Base-by-base conservation (phyloP, 2,888 invertebrate species). In the Gnatocerus cornutus region DNA sequence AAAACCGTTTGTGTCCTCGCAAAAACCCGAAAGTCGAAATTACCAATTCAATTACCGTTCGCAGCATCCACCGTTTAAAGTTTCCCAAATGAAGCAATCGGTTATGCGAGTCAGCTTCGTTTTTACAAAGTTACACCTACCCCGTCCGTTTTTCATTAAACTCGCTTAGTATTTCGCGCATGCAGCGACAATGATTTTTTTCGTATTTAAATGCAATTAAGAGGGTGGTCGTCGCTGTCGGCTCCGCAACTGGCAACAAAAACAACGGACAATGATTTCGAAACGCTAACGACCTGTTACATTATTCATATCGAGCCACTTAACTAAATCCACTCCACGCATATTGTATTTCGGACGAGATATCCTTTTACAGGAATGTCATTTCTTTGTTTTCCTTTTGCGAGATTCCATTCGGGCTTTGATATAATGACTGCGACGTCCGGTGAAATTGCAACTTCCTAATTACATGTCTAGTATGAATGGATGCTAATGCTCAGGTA, bases 211-310 rank as follows among this genome's bases (percentile, higher is more conserved):
- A 78, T 75, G 75, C 73, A 77, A 78, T 78, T 76, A 78, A 75
- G 73, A 74, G 76, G 73, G 72, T 71, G 50, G 33, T 45, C 71
- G 48, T 21, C 61, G 43, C 53, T 59, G 70, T 53, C 72, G 71
- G 68, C 48, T 67, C 66, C 71, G 62, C 63, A 66, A 37, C 45
- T 48, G 14, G 10, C 46, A 59, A 63, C 70, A 67, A 63, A 68
- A 59, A 72, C 65, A 71, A 67, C 69, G 68, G 53, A 78, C 77
- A 79, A 78, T 78, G 78, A 78, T 78, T 78, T 71, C 73, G 73
- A 69, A 79, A 75, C 79, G 78, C 79, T 79, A 80, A 80, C 79
- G 78, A 80, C 79, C 79, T 81, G 77, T 79, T 80, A 79, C 80
- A 80, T 80, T 81, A 81, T 81, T 80, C 80, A 79, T 80, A 79